Evolutionary conservation across 2,113 vertebrate genomes (phyloP), one percentile per base, ranked within the genome.

Genomic region (Cheilinus undulatus): DNA sequence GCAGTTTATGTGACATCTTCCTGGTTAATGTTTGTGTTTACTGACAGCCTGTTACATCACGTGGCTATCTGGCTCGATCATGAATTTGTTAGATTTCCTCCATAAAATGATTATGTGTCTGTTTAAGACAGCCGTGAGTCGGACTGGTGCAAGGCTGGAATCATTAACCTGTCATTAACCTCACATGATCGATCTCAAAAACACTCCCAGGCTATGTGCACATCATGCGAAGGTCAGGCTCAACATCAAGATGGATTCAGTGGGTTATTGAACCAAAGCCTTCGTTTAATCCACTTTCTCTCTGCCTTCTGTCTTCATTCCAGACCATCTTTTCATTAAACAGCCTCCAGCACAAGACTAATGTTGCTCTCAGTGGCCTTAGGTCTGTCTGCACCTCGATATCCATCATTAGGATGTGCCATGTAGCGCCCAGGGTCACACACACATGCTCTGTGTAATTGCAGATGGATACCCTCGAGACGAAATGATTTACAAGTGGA

Each of bases 401-500:
- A 85, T 92, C 82, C 53, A 89, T 92, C 89, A 90, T 65, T 61
- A 69, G 59, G 66, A 76, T 80, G 76, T 57, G 74, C 58, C 57
- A 64, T 20, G 69, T 36, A 53, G 61, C 40, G 8, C 81, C 42
- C 38, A 28, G 74, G 63, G 78, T 86, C 83, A 78, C 62, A 78
- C 69, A 59, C 53, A 61, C 63, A 27, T 76, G 69, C 82, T 90
- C 66, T 87, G 62, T 92, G 17, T 89, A 72, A 90, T 95, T 95
- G 74, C 92, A 99, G 97, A 99, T 87, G 97, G 97, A 83, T 99
- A 99, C 81, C 96, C 97, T 14, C 95, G 93, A 89, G 97, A 99
- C 76, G 97, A 99, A 92, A 97, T 99, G 95, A 88, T 98, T 87
- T 99, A 99, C 85, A 95, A 96, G 87, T 99, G 97, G 97, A 96